Conservation (phyloP, 2,113 vertebrate genomes). For the Nematolebias whitei region DNA sequence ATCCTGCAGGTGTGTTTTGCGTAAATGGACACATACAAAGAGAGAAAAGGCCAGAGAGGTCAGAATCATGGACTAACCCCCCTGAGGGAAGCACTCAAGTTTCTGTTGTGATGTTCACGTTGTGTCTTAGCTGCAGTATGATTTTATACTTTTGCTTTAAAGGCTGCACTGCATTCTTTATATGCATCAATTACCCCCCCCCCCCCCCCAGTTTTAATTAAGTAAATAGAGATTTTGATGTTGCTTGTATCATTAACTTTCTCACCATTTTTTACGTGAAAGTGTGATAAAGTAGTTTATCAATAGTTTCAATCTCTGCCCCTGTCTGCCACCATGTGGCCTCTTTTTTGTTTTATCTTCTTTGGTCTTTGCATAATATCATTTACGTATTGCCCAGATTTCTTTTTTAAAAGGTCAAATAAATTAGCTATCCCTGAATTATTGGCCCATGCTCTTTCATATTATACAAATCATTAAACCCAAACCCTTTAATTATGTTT, state of each 20-base stretch:
- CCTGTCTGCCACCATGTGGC: constrained; percentile 25
- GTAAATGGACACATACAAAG: background rate
- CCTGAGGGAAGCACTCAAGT: constrained; percentile 4
- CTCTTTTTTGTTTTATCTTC: background rate
- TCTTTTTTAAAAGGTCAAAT: no score
- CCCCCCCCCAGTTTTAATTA: background rate
- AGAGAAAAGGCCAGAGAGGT: constrained; percentile 7
- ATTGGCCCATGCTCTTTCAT: no score
- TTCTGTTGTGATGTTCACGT: constrained; percentile 15
- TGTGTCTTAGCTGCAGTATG: background rate
- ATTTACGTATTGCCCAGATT: no score
- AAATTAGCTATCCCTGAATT: no score
- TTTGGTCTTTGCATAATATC: background rate
- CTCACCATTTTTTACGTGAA: background rate
- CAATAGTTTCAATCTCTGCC: background rate
- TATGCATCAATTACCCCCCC: background rate
- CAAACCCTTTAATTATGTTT: no score
- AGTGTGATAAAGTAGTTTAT: background rate
- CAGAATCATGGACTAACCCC: background rate
- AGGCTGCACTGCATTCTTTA: background rate
- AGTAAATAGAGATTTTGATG: background rate
- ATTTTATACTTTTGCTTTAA: background rate
- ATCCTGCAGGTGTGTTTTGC: background rate
- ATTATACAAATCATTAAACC: no score
- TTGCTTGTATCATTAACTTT: background rate